phyloP scores from a whole-genome alignment of 2,113 vertebrate species.

The Tetrax tetrax region DNA sequence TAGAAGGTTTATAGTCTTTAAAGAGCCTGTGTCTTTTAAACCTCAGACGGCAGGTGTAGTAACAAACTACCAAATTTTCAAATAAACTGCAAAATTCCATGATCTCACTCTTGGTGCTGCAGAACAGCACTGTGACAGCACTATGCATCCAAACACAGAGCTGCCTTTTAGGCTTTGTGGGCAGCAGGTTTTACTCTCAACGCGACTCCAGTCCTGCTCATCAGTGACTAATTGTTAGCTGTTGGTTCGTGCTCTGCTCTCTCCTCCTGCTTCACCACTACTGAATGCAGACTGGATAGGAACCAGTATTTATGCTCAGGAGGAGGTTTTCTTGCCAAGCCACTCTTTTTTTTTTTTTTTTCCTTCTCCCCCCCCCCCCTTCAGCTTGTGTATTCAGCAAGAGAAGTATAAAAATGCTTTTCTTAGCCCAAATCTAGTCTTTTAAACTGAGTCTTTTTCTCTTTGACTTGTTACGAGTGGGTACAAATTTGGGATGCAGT shows the following conservation, averaged over 20 bases:
- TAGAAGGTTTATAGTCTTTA: slow-evolving; percentile 63
- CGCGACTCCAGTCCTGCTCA: not conserved
- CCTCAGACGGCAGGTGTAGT: slow-evolving; percentile 74
- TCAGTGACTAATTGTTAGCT: not conserved
- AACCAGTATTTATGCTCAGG: not conserved
- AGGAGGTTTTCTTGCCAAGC: not conserved
- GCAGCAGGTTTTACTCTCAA: not conserved
- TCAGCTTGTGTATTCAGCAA: not conserved
- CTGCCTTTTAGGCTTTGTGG: slow-evolving; percentile 16
- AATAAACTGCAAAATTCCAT: slow-evolving; percentile 79
- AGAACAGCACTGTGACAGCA: slow-evolving; percentile 73
- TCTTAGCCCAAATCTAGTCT: not conserved
- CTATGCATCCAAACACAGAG: slow-evolving; percentile 71
- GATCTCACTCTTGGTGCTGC: slow-evolving; percentile 75
- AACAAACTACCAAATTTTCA: slow-evolving; percentile 72
- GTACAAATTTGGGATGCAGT: not conserved
- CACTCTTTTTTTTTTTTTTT: not conserved
- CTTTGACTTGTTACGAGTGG: not conserved
- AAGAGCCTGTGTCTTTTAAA: slow-evolving; percentile 68
- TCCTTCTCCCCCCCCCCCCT: too few relatives aligned
- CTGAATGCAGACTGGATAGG: not conserved
- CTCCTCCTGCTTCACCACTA: not conserved
- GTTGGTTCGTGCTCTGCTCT: not conserved
- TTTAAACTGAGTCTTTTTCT: not conserved
- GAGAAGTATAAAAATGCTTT: not conserved